phyloP scores from a whole-genome alignment of 2,888 invertebrate species.

The Xanthia togata region DNA sequence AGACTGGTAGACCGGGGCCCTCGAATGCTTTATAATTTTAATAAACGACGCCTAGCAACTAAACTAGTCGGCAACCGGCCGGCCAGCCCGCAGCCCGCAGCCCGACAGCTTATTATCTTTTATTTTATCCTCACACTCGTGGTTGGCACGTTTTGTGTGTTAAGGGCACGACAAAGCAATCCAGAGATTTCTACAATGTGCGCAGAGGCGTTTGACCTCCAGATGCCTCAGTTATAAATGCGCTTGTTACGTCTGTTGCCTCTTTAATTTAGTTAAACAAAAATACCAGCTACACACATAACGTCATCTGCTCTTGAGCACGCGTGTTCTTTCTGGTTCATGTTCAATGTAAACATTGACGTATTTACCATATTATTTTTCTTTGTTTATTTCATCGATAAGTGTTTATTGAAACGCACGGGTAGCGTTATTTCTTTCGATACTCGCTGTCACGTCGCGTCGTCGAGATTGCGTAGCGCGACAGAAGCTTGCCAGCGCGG shows the following conservation, averaged over 20 bases:
- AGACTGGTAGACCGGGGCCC: constrained; percentile 62
- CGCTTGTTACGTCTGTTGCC: constrained; percentile 34
- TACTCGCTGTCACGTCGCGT: constrained; percentile 65
- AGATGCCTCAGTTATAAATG: constrained; percentile 39
- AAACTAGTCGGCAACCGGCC: constrained; percentile 42
- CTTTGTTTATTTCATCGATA: constrained; percentile 66
- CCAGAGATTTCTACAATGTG: constrained; percentile 42
- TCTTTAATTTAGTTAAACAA: constrained; percentile 30
- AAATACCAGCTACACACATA: constrained; percentile 32
- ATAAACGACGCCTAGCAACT: constrained; percentile 40
- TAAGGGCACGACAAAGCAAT: constrained; percentile 65
- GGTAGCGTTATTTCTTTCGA: constrained; percentile 58
- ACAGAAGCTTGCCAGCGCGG: constrained; percentile 66
- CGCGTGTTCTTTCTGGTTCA: constrained; percentile 44
- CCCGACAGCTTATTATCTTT: constrained; percentile 58
- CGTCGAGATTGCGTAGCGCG: constrained; percentile 74
- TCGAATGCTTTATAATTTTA: constrained; percentile 39
- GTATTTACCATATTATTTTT: constrained; percentile 62
- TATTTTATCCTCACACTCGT: constrained; percentile 73
- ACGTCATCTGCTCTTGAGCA: constrained; percentile 37
- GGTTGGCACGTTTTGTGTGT: constrained; percentile 72
- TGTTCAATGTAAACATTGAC: constrained; percentile 72
- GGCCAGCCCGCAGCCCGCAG: constrained; percentile 16
- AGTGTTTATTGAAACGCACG: constrained; percentile 69
- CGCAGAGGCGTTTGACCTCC: constrained; percentile 31